Base-by-base conservation (phyloP, 2,888 invertebrate species). In the Apamea monoglypha region DNA sequence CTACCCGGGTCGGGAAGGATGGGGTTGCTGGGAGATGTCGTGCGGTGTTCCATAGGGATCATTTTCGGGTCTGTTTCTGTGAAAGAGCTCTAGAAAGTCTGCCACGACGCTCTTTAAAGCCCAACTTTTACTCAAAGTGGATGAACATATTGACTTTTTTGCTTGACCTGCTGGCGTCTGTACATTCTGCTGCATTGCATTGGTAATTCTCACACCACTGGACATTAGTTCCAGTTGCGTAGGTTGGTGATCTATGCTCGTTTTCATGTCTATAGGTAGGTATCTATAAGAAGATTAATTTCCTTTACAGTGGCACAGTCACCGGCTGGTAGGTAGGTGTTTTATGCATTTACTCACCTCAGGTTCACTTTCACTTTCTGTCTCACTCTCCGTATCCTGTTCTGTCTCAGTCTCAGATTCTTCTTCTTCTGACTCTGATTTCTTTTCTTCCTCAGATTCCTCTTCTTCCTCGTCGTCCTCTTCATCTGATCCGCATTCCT, bases 401-500 rank as follows among this genome's bases (percentile, higher is more conserved):
- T 98, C 98, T 5, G 97, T 97, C 90, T 98, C 98, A 61, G 97
- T 97, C 90, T 98, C 97, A 10, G 97, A 97, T 89, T 97, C 97
- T 80, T 97, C 97, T 87, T 97, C 97, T 80, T 97, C 95, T 85
- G 97, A 91, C 92, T 94, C 95, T 78, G 94, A 96, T 92, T 95
- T 97, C 93, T 96, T 97, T 70, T 98, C 97, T 56, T 97, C 97
- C 66, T 97, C 97, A 32, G 97, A 97, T 87, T 97, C 95, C 84
- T 96, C 94, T 87, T 97, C 94, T 91, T 97, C 97, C 50, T 98
- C 97, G n/a, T 98, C 98, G 7, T 97, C 98, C 8, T 98, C 98
- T 0, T 98, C 98, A 3, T 98, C 98, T 12, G 98, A 98, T 1
- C 98, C 98, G 4, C 97, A 98, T 90, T 98, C 98, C 90, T 98